Evolutionary conservation across 37 sponge, comb jelly and placozoan genomes (phyloP), one percentile per base, ranked within the genome.

Genomic region (Agelas oroides): DNA sequence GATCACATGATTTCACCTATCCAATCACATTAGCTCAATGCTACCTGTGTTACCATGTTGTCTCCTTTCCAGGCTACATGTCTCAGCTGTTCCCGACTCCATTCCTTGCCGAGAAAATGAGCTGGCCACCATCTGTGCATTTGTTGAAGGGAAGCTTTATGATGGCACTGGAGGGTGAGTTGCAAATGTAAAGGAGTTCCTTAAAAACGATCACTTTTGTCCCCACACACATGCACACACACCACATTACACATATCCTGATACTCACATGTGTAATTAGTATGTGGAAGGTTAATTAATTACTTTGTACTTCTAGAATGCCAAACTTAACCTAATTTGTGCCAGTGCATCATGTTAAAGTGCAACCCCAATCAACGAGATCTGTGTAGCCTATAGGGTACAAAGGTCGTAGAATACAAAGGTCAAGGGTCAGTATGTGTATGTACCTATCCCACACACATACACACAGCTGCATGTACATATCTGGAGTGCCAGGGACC

Each of bases 401-500:
- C n/a, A n/a, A n/a, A n/a, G n/a, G n/a, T n/a, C n/a, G n/a, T n/a
- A n/a, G n/a, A n/a, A n/a, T n/a, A n/a, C n/a, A n/a, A n/a, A n/a
- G n/a, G n/a, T n/a, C n/a, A n/a, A n/a, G n/a, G n/a, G n/a, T n/a
- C n/a, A n/a, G n/a, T n/a, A n/a, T n/a, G n/a, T n/a, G n/a, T n/a
- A n/a, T n/a, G n/a, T n/a, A n/a, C n/a, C n/a, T n/a, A n/a, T n/a
- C 46, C 3, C 46, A 46, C 46, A 46, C 46, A 46, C 65, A 63
- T 6, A 63, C 65, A 63, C 65, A 63, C 2, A 95, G 96, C 0
- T 97, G 97, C 64, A 85, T 97, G 86, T 97, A 97, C 83, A 95
- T 97, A 37, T 92, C 93, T 39, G 97, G 97, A 23, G 93, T 97
- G 15, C 97, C 97, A 27, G 97, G 97, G 1, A 92, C 95, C 37